phyloP scores from a whole-genome alignment of 2,797 vertebrate genomes.

The Malacoctenus gilli region DNA sequence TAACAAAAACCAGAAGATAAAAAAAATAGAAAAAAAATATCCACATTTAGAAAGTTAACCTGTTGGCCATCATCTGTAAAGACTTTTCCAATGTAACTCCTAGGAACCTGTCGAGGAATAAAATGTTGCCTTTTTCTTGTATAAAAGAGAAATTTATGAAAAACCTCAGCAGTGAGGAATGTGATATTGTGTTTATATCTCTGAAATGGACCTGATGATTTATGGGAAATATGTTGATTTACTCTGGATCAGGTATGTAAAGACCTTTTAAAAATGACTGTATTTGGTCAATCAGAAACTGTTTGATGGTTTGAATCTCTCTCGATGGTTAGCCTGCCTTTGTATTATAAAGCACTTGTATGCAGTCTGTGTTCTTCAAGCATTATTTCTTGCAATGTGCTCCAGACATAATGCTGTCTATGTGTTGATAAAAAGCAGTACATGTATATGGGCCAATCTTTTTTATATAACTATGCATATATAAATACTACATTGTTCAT shows the following conservation, averaged over 20 bases:
- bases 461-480: conserved; percentile 99
- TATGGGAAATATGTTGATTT: conserved; percentile 95
- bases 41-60: conserved; percentile 69
- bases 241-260: conserved; percentile 98
- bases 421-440: conserved; percentile 95
- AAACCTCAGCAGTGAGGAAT: conserved; percentile 94
- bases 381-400: conserved; percentile 91
- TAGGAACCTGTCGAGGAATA: conserved; percentile 88
- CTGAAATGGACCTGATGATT: conserved; percentile 92
- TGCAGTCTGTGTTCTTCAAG: conserved; percentile 91
- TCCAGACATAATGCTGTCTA: conserved; percentile 90
- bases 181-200: conserved; percentile 97
- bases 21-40: conserved; percentile 31
- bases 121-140: conserved; percentile 99
- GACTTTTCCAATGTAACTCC: conserved; percentile 92
- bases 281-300: conserved; percentile 88
- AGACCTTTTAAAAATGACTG: conserved; percentile 91
- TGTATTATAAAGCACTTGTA: conserved; percentile 92
- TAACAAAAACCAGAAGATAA: conserved; percentile 74
- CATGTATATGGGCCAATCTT: conserved; percentile 95
- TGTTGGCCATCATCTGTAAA: conserved; percentile 93
- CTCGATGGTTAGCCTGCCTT: conserved; percentile 92
- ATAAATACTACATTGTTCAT: conserved; percentile 99
- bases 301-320: conserved; percentile 89
- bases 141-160: conserved; percentile 99